A percentile compares a stretch with the other conserved stretches of the same genome.
These are phyloP conservation scores for Ctenosaura bakeri DNA, from an alignment of 2,797 vertebrate species.

Conservation along the genomic window DNA sequence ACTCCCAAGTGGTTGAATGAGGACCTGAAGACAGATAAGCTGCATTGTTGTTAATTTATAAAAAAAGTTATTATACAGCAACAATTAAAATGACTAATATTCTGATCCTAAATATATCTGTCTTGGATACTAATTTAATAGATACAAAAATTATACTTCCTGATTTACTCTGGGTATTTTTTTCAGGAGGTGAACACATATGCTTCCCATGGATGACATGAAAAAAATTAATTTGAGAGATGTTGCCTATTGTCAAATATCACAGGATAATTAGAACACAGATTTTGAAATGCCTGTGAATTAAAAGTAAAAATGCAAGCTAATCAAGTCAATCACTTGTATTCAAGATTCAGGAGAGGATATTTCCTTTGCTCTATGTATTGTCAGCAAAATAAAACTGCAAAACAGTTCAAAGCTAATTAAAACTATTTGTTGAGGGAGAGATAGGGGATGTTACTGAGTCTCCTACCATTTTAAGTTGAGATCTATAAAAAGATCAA, in stretches of 20 bases:
- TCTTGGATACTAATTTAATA: neutral
- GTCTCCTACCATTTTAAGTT: constrained; percentile 40
- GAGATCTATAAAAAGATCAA: constrained; percentile 42
- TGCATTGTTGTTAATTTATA: neutral
- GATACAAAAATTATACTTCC: neutral
- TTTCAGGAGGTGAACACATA: neutral
- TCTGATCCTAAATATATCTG: neutral
- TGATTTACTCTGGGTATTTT: neutral
- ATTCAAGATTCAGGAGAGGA: constrained; percentile 32
- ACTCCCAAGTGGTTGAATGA: neutral
- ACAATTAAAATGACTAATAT: neutral
- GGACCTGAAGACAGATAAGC: neutral
- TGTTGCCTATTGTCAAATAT: neutral
- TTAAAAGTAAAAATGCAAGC: constrained; percentile 27
- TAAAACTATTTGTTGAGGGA: constrained; percentile 40
- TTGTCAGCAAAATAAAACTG: constrained; percentile 36
- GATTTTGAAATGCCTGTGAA: constrained; percentile 25
- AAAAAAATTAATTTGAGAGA: neutral
- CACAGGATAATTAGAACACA: neutral
- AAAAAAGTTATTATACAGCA: neutral
- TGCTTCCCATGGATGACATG: neutral
- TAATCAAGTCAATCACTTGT: constrained; percentile 32
- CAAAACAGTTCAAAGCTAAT: constrained; percentile 58
- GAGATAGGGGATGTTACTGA: neutral
- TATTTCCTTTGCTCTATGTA: neutral